These are phyloP conservation scores for Graptemys geographica DNA, from an alignment of 2,797 vertebrate genomes.

Conservation along the genomic window DNA sequence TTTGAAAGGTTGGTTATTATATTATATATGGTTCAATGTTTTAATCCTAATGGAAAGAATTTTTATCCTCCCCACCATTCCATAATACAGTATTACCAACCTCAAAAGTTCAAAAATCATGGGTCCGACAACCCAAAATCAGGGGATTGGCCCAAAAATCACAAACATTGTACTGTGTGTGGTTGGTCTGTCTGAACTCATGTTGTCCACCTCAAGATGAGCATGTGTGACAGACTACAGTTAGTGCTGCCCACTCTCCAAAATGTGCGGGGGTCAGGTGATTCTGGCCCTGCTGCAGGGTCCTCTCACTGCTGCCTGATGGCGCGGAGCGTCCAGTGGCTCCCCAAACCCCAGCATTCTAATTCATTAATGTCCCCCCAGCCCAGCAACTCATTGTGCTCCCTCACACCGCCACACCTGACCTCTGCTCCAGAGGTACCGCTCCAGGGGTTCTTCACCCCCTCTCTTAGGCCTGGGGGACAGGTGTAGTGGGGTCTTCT, in stretches of 20 bases:
- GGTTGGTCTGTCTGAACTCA: background rate
- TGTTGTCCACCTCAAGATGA: background rate
- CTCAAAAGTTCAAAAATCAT: background rate
- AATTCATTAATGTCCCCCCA: background rate
- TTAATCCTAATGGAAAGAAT: background rate
- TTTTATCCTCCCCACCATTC: background rate
- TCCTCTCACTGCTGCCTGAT: background rate
- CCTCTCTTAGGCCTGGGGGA: background rate
- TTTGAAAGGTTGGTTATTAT: background rate
- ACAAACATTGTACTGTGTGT: background rate
- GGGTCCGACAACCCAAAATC: too few relatives aligned
- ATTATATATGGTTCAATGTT: background rate
- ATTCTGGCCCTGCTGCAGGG: background rate
- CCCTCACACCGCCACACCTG: background rate
- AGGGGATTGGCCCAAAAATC: background rate
- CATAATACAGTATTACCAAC: background rate
- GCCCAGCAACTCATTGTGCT: background rate
- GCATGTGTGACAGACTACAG: background rate
- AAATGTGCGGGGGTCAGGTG: background rate
- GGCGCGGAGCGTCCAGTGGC: background rate
- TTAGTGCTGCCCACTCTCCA: background rate
- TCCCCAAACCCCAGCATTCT: background rate
- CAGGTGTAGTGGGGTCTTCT: background rate
- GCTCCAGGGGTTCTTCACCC: too few relatives aligned
- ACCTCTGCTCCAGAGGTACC: background rate